Evolutionary conservation across 2,113 vertebrate genomes (phyloP).

Genomic region (Furnarius figulus): DNA sequence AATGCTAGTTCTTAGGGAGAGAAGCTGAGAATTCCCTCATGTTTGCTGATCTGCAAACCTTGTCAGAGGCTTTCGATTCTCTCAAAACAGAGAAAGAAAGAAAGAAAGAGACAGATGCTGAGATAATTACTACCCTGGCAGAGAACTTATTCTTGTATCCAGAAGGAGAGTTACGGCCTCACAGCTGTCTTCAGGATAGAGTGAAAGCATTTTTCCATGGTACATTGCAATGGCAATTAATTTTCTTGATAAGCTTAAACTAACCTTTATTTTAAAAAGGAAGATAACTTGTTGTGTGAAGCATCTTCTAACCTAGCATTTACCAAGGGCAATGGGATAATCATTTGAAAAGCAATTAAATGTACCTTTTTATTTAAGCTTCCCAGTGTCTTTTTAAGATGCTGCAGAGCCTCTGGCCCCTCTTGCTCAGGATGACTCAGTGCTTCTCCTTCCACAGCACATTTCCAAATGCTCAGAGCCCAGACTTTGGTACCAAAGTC

Average conservation of each 20-base stretch:
- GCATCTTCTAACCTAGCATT: conserved; percentile 28
- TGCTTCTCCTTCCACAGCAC: neutral
- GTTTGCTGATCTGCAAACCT: conserved; percentile 40
- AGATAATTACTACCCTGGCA: conserved; percentile 56
- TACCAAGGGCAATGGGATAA: conserved; percentile 28
- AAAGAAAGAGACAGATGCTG: conserved; percentile 52
- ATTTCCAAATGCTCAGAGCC: neutral
- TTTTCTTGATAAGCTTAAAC: conserved; percentile 69
- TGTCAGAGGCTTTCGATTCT: conserved; percentile 8
- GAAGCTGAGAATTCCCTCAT: neutral
- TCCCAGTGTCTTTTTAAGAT: neutral
- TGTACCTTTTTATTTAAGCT: neutral
- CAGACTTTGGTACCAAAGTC: neutral
- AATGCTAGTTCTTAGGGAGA: neutral
- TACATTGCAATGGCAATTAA: conserved; percentile 66
- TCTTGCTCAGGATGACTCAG: neutral
- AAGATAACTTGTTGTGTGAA: conserved; percentile 15
- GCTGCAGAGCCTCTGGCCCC: neutral
- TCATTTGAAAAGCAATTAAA: conserved; percentile 34
- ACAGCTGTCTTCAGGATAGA: conserved; percentile 52
- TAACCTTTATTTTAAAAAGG: conserved; percentile 62
- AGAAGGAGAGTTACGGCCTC: conserved; percentile 53
- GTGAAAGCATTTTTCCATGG: conserved; percentile 46
- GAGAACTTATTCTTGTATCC: conserved; percentile 51
- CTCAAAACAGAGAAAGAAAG: neutral